Conservation (phyloP, 2,113 vertebrate genomes). For the Nasalis larvatus region DNA sequence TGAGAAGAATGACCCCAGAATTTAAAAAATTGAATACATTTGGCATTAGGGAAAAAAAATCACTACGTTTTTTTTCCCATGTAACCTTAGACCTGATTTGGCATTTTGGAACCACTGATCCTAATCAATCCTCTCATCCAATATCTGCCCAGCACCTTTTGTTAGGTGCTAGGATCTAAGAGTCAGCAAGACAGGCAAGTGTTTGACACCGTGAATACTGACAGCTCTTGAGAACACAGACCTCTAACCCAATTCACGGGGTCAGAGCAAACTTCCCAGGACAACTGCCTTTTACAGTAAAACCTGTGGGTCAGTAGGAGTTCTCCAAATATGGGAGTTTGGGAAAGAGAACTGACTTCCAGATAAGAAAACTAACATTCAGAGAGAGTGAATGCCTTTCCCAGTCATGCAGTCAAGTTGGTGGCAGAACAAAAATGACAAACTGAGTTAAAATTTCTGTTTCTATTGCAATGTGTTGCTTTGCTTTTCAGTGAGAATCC, state of each 20-base stretch:
- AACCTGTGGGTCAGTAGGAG: not conserved
- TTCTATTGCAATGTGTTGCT: not conserved
- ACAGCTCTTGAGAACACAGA: not conserved
- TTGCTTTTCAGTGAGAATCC: not conserved
- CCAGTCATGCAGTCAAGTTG: not conserved
- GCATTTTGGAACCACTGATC: not conserved
- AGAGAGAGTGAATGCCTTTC: not conserved
- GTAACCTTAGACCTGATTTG: not conserved
- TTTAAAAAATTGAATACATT: not conserved
- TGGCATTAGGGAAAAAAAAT: not conserved
- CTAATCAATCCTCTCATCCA: not conserved
- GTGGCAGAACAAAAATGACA: not conserved
- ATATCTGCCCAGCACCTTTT: not conserved
- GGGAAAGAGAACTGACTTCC: not conserved
- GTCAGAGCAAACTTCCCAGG: not conserved
- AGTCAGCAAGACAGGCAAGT: not conserved
- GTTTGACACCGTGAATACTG: not conserved
- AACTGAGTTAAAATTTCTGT: not conserved
- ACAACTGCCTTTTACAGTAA: not conserved
- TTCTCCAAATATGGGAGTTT: not conserved
- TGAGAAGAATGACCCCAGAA: not conserved
- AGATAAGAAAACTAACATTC: not conserved
- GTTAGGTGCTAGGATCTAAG: not conserved
- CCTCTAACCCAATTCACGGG: not conserved
- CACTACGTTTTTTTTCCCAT: not conserved